Evolutionary conservation across 2,113 vertebrate species (phyloP), one percentile per base, ranked within the genome.

Genomic region (Indicator maculatus): DNA sequence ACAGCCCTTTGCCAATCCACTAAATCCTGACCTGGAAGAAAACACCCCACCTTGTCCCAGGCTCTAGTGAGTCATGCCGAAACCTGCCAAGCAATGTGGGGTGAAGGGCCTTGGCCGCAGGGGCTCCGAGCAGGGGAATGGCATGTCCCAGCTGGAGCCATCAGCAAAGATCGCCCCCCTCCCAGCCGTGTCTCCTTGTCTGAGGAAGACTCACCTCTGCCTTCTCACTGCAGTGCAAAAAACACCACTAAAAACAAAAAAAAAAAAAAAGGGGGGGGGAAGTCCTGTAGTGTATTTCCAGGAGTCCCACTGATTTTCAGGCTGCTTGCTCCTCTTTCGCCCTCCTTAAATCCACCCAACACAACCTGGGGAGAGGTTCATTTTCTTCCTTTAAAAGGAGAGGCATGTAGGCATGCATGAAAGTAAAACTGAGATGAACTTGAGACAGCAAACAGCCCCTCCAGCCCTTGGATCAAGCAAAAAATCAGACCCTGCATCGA

Each of bases 11-110:
- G 88, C 92, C 95, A 93, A 95, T 72, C 84, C 78, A 94, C 78
- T 83, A 87, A 89, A 76, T 83, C 82, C 93, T 83, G 90, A 91
- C 72, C 90, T 93, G 78, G 83, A 88, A 92, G 80, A 61, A 80
- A 90, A 73, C 88, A 93, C 86, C 64, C 64, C 64, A 92, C 89
- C 83, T 96, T 16, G 41, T 89, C 88, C 88, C 59, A 20, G 71
- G 75, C 88, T 70, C n/a, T 0, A 0, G 36, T 21, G 33, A 91
- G 72, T 77, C 90, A 16, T 31, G 69, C 56, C 0, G 1, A 74
- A 60, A 91, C 83, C 83, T 91, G 91, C 91, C 9, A 0, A 39
- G 83, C 67, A 2, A 27, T 0, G 4, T 2, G 0, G 64, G 85
- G 18, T 71, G 73, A 86, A 75, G 47, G 64, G 86, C 64, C 89